phyloP scores from a whole-genome alignment of 2,888 invertebrate genomes.

The Polietes domitor region DNA sequence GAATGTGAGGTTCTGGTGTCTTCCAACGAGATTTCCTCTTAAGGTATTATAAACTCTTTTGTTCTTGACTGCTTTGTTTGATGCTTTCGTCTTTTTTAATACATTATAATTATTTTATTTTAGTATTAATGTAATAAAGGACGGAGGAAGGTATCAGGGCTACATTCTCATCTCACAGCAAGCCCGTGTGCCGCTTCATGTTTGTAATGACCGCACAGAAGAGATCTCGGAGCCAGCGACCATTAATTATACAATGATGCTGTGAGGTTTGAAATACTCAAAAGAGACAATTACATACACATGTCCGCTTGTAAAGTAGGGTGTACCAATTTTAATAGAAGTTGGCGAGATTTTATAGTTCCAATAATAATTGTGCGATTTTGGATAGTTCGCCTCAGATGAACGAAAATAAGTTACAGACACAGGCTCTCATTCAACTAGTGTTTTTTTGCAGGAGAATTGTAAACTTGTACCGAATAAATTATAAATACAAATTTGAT shows the following conservation, averaged over 20 bases:
- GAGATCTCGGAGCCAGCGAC: neutral
- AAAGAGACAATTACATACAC: too few species aligned
- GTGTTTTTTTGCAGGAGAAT: too few species aligned
- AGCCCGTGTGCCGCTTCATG: too few species aligned
- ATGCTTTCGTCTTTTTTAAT: slow-evolving; percentile 2
- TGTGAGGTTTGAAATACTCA: neutral
- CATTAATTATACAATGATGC: neutral
- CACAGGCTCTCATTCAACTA: too few species aligned
- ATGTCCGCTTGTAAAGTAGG: too few species aligned
- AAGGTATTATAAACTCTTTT: slow-evolving; percentile 28
- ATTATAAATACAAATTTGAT: too few species aligned
- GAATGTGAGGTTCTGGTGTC: neutral
- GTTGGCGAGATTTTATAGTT: too few species aligned
- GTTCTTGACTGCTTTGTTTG: neutral
- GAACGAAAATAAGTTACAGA: too few species aligned
- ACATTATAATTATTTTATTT: slow-evolving; percentile 58
- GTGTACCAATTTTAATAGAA: too few species aligned
- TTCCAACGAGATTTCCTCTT: slow-evolving; percentile 23
- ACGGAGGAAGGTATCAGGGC: neutral
- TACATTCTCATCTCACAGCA: neutral
- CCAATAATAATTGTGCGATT: too few species aligned
- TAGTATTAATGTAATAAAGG: slow-evolving; percentile 41
- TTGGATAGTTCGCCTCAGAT: too few species aligned
- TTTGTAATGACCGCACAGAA: neutral
- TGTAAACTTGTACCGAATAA: too few species aligned